Percentiles rank a stretch among this genome's conserved stretches.
Conservation (phyloP, 2,113 vertebrate species). For the Platycercus adscitus region DNA sequence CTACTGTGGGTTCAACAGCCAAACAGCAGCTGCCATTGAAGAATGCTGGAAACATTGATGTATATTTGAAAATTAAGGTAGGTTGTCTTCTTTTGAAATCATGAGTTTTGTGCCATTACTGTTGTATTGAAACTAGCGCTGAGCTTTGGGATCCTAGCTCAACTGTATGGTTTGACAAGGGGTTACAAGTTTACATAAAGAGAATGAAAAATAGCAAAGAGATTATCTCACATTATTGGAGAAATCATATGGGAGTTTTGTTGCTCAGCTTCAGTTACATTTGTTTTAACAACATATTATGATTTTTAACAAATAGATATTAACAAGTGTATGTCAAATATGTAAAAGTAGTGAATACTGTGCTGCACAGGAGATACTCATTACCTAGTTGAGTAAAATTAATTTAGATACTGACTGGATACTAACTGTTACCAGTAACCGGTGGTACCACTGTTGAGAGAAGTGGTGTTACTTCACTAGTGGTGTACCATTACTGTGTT, state of each 20-base stretch:
- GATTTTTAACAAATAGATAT: not conserved
- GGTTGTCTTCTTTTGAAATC: not conserved
- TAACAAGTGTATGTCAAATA: not conserved
- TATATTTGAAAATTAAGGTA: constrained; percentile 89
- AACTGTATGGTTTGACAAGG: not conserved
- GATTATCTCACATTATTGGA: not conserved
- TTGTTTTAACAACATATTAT: not conserved
- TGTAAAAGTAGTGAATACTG: not conserved
- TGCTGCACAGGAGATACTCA: not conserved
- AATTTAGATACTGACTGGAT: not conserved
- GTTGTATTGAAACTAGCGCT: not conserved
- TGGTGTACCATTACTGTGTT: not conserved
- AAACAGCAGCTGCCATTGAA: constrained; percentile 88
- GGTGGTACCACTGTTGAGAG: not conserved
- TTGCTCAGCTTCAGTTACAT: not conserved
- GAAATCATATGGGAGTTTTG: not conserved
- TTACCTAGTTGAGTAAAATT: not conserved
- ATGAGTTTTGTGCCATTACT: not conserved
- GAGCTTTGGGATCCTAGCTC: not conserved
- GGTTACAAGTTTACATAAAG: not conserved
- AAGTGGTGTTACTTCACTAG: not conserved
- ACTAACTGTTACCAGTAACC: not conserved
- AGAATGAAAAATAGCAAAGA: not conserved
- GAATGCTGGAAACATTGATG: constrained; percentile 94
- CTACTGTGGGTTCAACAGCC: constrained; percentile 77